Evolutionary conservation across 1,140 invertebrate genomes (phyloP).

Genomic region (Triops cancriformis): DNA sequence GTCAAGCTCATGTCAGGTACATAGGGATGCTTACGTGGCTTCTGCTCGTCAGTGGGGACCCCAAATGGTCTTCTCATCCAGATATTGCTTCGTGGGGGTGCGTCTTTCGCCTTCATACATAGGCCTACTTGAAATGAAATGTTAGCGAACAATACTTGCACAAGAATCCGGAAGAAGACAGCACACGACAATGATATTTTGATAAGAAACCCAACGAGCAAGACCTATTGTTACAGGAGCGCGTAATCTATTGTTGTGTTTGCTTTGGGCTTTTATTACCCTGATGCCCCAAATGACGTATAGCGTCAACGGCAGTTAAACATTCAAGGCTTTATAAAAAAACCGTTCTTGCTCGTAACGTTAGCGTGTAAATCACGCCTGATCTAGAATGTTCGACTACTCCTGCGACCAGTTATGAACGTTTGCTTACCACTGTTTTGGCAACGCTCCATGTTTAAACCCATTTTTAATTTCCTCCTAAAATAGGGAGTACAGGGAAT

Average conservation of each 20-base stretch:
- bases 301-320: not conserved
- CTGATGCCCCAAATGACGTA: not conserved
- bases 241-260: not conserved
- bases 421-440: not conserved
- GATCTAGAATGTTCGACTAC: not conserved
- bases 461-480: not conserved
- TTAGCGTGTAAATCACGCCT: not conserved
- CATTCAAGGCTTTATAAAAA: not conserved
- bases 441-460: not conserved
- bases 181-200: not conserved
- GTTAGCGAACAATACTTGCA: not conserved
- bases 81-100: not conserved
- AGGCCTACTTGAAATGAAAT: not conserved
- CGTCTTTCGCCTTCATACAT: not conserved
- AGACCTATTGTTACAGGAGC: not conserved
- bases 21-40: slow-evolving; percentile 8
- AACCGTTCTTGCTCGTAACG: not conserved
- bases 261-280: not conserved
- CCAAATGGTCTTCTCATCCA: not conserved
- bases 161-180: not conserved
- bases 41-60: not conserved
- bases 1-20: slow-evolving; percentile 5
- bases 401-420: too few relatives aligned
- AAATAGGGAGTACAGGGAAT: too few relatives aligned
- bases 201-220: not conserved